Evolutionary conservation across 1,140 invertebrate genomes (phyloP), one percentile per base, ranked within the genome.

Genomic region (Andricus grossulariae): DNA sequence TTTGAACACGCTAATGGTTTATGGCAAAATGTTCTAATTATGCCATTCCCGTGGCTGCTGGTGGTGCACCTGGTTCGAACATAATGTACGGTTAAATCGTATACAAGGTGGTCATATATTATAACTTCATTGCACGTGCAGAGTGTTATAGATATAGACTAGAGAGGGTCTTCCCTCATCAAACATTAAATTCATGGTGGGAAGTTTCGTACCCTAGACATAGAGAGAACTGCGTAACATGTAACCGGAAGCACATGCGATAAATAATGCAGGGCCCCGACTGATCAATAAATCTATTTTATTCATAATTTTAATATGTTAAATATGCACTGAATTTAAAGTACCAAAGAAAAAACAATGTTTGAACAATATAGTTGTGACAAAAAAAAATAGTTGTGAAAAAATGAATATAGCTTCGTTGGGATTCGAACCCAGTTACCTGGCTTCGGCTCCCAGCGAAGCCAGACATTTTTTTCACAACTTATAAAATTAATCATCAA

Each of bases 21-120:
- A 57, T 25, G 55, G 55, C 55, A 6, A 25, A 57, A 57, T 4
- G 55, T 10, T 57, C 19, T 57, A 25, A 57, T 57, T 57, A 32
- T 57, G 19, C 55, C 11, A 57, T 57, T 57, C 55, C 21, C 19
- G 21, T 57, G 55, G 55, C 25, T 12, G 55, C 19, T 57, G 19
- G n/a, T 32, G 19, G 55, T 21, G 10, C 19, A 57, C 55, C 55
- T 57, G 19, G 21, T 25, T 57, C 25, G 7, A 57, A 57, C 55
- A 57, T 57, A 57, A 57, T 25, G 55, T 12, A 57, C 55, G 55
- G n/a, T 57, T 18, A 57, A 57, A 57, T 57, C 10, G 19, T 57
- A 57, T 21, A 57, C 55, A 8, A 57, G 55, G 19, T 57, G 55
- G 19, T 57, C 19, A 25, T 57, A 15, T 21, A 57, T 57, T 25